Evolutionary conservation across 2,113 vertebrate genomes (phyloP).

Genomic region (Lepisosteus oculatus): DNA sequence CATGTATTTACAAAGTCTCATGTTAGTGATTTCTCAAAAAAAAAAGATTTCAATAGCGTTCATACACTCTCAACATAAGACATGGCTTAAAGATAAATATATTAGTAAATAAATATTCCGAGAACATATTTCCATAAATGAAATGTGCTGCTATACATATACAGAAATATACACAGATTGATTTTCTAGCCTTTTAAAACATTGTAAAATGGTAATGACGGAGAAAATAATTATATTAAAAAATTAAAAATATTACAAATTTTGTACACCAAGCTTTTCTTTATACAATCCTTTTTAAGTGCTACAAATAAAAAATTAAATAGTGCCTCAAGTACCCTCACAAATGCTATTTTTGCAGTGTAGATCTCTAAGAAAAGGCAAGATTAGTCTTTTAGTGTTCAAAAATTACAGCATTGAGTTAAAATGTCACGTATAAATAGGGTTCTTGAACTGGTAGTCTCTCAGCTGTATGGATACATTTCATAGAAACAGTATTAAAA

Average conservation of each 20-base stretch:
- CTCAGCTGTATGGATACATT: slow-evolving; percentile 67
- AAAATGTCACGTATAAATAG: slow-evolving; percentile 60
- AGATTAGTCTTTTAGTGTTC: slow-evolving; percentile 61
- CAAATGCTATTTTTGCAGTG: slow-evolving; percentile 69
- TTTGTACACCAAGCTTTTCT: slow-evolving; percentile 65
- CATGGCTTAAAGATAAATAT: slow-evolving; percentile 99
- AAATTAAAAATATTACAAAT: slow-evolving; percentile 69
- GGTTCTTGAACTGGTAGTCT: slow-evolving; percentile 56
- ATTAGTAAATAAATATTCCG: slow-evolving; percentile 99
- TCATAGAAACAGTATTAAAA: slow-evolving; percentile 75
- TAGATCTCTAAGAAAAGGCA: slow-evolving; percentile 67
- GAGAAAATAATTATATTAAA: slow-evolving; percentile 91
- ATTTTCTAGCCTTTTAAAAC: slow-evolving; percentile 88
- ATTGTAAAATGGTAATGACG: slow-evolving; percentile 85
- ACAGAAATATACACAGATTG: slow-evolving; percentile 92
- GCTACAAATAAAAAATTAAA: slow-evolving; percentile 91
- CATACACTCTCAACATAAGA: slow-evolving; percentile 95
- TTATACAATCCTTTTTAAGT: slow-evolving; percentile 83
- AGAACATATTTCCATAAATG: slow-evolving; percentile 99
- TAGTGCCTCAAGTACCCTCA: slow-evolving; percentile 87
- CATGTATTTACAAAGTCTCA: slow-evolving; percentile 94
- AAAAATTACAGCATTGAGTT: slow-evolving; percentile 67
- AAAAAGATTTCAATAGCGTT: slow-evolving; percentile 80
- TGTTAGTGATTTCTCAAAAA: slow-evolving; percentile 89
- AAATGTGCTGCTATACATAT: slow-evolving; percentile 98